Base-by-base conservation (phyloP, 2,888 invertebrate genomes). In the Cerastis rubricosa region DNA sequence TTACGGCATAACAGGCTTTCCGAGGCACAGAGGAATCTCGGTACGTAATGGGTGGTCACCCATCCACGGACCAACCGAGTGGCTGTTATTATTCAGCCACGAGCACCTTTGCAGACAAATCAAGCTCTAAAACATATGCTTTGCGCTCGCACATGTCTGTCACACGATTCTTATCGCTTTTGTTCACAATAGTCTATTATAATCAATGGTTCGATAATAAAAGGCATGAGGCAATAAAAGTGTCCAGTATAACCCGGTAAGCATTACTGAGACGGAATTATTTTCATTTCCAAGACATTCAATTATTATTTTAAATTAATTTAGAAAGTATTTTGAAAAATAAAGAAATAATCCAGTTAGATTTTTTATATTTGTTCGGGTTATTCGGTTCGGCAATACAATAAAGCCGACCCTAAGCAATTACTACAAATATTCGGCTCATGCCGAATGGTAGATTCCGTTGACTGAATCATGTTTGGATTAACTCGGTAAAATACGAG, bases 161-260 rank as follows among this genome's bases (percentile, higher is more conserved):
- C 25, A 81, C n/a, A 12, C 69, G 65, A 81, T 59, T 54, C 71
- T 69, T 75, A 65, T 71, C 64, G 25, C 19, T 66, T 29, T 43
- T 49, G 47, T n/a, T 74, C 35, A 76, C 69, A 81, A 81, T 81
- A 25, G 71, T 69, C 59, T 2, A 71, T 76, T 71, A 69, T 64
- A 59, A 43, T 47, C 43, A 7, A 22, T 17, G 35, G 64, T 59
- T 45, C 59, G 1, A 45, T 47, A 64, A 17, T 1, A 29, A 12
- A 40, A 47, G 77, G 22, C 17, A 70, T 69, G 64, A 67, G 51
- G 2, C 4, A 57, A 43, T 78, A 40, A 29, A 29, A 40, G 61
- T 67, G 19, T 65, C 19, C 11, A 29, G 5, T 12, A 2, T 22
- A 22, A 17, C 22, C 6, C 0, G 11, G 19, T 59, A 11, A 29